phyloP scores from a whole-genome alignment of 2,113 vertebrate species.

The Leuciscus idus region DNA sequence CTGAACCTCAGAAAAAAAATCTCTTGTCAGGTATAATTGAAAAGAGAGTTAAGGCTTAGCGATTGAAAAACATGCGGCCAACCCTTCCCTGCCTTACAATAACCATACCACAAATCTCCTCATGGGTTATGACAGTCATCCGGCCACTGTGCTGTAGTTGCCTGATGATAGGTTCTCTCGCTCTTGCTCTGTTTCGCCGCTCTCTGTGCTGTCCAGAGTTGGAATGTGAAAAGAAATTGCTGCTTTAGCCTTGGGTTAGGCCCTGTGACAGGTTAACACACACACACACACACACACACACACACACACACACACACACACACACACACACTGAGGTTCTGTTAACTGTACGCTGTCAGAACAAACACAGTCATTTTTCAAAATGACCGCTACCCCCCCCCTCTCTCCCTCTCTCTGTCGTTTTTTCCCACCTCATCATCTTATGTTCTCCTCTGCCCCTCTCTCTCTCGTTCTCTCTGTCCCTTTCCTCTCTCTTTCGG shows the following conservation, averaged over 20 bases:
- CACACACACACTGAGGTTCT: constrained; percentile 35
- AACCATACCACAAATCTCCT: constrained; percentile 35
- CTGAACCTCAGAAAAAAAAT: constrained; percentile 7
- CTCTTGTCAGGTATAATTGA: constrained; percentile 49
- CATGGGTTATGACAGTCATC: constrained; percentile 45
- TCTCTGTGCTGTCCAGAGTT: constrained; percentile 18
- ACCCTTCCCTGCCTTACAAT: constrained; percentile 26
- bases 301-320: too few species aligned
- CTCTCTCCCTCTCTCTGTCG: neutral
- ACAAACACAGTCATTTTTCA: constrained; percentile 54
- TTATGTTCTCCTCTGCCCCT: neutral
- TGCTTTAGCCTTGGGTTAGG: constrained; percentile 57
- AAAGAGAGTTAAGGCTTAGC: constrained; percentile 42
- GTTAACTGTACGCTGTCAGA: constrained; percentile 56
- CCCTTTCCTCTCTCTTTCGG: neutral
- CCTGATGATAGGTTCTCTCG: constrained; percentile 20
- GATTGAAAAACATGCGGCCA: constrained; percentile 20
- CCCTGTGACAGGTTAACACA: constrained; percentile 40
- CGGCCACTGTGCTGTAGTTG: constrained; percentile 14
- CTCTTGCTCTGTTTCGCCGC: neutral
- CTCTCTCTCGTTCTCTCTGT: neutral
- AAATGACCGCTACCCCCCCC: constrained; percentile 15
- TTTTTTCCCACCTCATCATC: constrained; percentile 21
- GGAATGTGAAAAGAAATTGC: constrained; percentile 57
- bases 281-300: constrained; percentile 39